Base-by-base conservation (phyloP, 30 jellyfish, hydroid and myxozoan genomes). In the Catostylus mosaicus region DNA sequence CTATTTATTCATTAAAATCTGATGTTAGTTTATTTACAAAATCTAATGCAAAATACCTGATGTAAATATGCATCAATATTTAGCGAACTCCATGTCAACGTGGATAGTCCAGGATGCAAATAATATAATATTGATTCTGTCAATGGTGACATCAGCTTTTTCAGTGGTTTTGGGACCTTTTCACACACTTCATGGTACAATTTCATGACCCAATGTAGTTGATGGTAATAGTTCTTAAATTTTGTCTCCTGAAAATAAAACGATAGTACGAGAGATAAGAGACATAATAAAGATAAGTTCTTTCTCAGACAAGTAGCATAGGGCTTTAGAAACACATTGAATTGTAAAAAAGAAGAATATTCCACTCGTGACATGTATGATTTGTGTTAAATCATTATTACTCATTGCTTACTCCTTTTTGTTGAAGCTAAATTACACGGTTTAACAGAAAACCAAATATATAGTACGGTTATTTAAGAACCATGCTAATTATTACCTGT, bases 101-200 rank as follows among this genome's bases (percentile, higher is more conserved):
- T 77, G 23, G 96, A 72, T 50, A 91, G 46, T 3, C 96, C 98
- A 23, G 98, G 98, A 9, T 91, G 98, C 18, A 91, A 43, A 35
- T 64, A 70, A 40, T 88, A 73, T 73, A 75, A 52, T 1, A 84
- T 80, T 0, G 96, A 50, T 63, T 91, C 96, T 20, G 84, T 77
- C 31, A 91, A 31, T 4, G 98, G 96, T 4, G 75, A 16, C 87
- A 69, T 71, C 61, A 91, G 24, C 27, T 46, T 54, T 35, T 32
- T 73, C 29, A 91, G 68, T 14, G 94, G 94, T 7, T 52, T 33
- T 35, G 98, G 98, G 65, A 91, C 92, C 36, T 78, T 69, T 37
- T 72, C 88, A 33, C 87, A 51, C 18, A 85, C 82, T 10, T 73
- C 91, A 30, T 47, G 74, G 34, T 77, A 91, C 66, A 77, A 80